These are phyloP conservation scores for Champsocephalus esox DNA, from an alignment of 2,797 vertebrate genomes.

Conservation along the genomic window DNA sequence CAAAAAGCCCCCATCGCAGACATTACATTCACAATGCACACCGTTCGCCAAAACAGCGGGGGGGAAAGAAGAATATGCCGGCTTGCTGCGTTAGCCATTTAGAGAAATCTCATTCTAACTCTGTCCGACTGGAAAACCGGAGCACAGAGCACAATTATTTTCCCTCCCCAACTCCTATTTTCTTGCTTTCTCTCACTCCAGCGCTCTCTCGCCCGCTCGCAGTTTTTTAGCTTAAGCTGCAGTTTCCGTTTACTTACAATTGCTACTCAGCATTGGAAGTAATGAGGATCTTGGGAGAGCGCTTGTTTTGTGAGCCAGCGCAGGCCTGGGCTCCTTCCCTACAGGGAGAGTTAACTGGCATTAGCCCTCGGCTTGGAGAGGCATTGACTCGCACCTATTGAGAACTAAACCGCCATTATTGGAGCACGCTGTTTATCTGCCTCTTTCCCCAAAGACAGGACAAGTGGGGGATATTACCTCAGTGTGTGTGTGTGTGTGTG, in stretches of 20 bases:
- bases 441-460: slow-evolving; percentile 76
- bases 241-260: slow-evolving; percentile 83
- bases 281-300: slow-evolving; percentile 86
- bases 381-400: slow-evolving; percentile 83
- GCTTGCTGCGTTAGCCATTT: slow-evolving; percentile 80
- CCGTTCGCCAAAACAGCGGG: slow-evolving; percentile 54
- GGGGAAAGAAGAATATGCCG: slow-evolving; percentile 26
- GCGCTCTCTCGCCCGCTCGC: slow-evolving; percentile 58
- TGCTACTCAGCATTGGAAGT: slow-evolving; percentile 81
- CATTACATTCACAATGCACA: slow-evolving; percentile 70
- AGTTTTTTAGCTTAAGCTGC: slow-evolving; percentile 82
- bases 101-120: slow-evolving; percentile 75
- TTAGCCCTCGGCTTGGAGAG: slow-evolving; percentile 84
- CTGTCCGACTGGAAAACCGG: slow-evolving; percentile 68
- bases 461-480: slow-evolving; percentile 78
- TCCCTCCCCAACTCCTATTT: slow-evolving; percentile 75
- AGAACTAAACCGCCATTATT: slow-evolving; percentile 84
- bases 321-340: slow-evolving; percentile 74
- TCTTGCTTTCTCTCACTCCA: slow-evolving; percentile 69
- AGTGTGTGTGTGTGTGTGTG: no score
- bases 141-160: slow-evolving; percentile 76
- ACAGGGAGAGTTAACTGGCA: slow-evolving; percentile 85
- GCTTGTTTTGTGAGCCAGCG: slow-evolving; percentile 79
- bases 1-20: slow-evolving; percentile 71
- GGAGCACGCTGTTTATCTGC: slow-evolving; percentile 81